Conservation (phyloP, 2,113 vertebrate genomes). For the Phrynosoma platyrhinos region DNA sequence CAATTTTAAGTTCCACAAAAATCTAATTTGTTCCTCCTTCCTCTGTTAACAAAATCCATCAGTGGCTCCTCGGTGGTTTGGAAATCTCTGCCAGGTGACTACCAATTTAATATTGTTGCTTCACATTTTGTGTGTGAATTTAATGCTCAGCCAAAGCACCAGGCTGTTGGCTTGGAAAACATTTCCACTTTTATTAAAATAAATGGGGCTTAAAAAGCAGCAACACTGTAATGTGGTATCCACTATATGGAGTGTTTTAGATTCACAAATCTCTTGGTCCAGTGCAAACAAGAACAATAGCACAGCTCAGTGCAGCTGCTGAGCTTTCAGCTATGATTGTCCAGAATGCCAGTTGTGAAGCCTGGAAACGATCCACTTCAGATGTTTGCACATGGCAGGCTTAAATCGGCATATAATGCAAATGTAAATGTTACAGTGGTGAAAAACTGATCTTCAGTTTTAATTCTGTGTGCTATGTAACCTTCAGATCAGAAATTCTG, state of each 20-base stretch:
- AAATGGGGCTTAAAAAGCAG: constrained; percentile 17
- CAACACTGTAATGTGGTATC: not conserved
- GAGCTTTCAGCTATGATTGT: constrained; percentile 4
- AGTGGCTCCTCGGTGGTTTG: constrained; percentile 42
- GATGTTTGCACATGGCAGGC: not conserved
- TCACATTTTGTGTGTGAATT: constrained; percentile 37
- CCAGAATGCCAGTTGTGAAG: not conserved
- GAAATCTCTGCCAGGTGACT: constrained; percentile 30
- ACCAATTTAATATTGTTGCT: constrained; percentile 36
- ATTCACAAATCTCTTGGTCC: not conserved
- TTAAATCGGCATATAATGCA: not conserved
- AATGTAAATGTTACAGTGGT: not conserved
- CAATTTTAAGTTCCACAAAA: constrained; percentile 63
- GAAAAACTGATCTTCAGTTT: not conserved
- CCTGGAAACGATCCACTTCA: constrained; percentile 3
- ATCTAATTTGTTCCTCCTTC: constrained; percentile 29
- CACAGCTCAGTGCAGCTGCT: not conserved
- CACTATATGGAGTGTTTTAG: not conserved
- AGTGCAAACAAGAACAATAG: not conserved
- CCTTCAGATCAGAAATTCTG: not conserved
- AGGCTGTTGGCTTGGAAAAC: constrained; percentile 8
- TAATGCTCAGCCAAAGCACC: constrained; percentile 40
- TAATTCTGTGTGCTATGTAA: no score
- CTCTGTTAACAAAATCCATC: constrained; percentile 29
- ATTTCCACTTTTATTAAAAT: constrained; percentile 36